Conservation (phyloP, 2,113 vertebrate species). For the Cryptomyrus ogoouensis region DNA sequence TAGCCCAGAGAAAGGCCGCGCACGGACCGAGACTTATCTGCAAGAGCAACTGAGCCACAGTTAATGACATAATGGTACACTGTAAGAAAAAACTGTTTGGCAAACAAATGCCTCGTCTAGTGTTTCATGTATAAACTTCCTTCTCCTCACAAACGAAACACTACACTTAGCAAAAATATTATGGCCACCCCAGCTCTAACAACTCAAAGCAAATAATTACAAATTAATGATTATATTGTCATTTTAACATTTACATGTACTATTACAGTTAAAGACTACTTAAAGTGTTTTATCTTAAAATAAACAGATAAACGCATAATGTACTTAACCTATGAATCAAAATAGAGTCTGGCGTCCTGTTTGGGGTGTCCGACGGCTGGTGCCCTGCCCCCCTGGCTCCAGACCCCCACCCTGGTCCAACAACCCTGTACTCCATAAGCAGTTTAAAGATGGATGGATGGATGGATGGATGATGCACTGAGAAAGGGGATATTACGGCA, state of each 20-base stretch:
- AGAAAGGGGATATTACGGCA: neutral
- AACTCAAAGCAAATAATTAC: neutral
- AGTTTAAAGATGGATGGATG: neutral
- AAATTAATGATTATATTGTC: neutral
- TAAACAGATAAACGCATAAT: neutral
- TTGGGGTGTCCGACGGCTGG: neutral
- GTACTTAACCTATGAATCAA: neutral
- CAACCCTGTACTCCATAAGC: neutral
- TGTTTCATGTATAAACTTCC: neutral
- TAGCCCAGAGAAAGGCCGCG: neutral
- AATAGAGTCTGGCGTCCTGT: neutral
- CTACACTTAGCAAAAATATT: neutral
- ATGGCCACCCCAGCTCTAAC: neutral
- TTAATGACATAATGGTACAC: neutral
- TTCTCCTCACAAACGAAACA: neutral
- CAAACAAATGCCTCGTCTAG: neutral
- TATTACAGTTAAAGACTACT: neutral
- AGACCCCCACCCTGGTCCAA: neutral
- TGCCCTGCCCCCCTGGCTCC: neutral
- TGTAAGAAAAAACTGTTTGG: neutral
- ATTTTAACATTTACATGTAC: neutral
- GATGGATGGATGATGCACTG: neutral
- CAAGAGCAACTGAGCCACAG: neutral
- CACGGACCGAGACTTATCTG: neutral
- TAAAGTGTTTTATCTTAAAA: neutral